Base-by-base conservation (phyloP, 1,140 invertebrate species). In the Camponotus pennsylvanicus region DNA sequence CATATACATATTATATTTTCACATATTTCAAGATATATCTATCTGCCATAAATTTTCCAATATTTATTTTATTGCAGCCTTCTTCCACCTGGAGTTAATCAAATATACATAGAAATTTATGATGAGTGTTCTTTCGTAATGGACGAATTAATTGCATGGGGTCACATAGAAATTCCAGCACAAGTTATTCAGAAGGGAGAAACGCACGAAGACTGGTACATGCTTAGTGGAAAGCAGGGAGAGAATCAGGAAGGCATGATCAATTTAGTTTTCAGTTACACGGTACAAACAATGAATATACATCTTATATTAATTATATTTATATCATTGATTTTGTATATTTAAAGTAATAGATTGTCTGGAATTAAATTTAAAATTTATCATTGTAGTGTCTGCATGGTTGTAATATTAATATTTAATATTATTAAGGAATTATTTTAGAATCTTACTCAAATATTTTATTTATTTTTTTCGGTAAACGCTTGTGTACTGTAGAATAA, bases 61-160 rank as follows among this genome's bases (percentile, higher is more conserved):
- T 63, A 49, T 63, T 70, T 79, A 37, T 93, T 5, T 52, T 87
- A 92, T 96, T 96, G 75, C 95, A 98, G 98, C 93, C 97, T 98
- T 91, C 95, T 99, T 64, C 98, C 98, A 18, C 96, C 96, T 88
- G 98, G 98, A 63, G 98, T 99, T 1, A 97, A 97, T 92, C 97
- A 97, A 40, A 97, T 99, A 91, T 98, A 98, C 91, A 91, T 99
- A 92, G 98, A 99, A 96, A 98, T 99, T 85, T 99, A 98, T 95
- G 99, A 99, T 95, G 99, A 99, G 95, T 97, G 98, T 95, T 98
- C 98, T 3, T 99, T 99, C 94, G 98, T 98, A 37, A 97, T 98
- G 96, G 99, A 99, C 95, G 98, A 99, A 94, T 95, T 98, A 83
- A 98, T 99, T 90, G 99, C 99, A 1, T 99, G 98, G 98, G 97